phyloP scores from a whole-genome alignment of 2,797 vertebrate genomes.

The Lagodon rhomboides region DNA sequence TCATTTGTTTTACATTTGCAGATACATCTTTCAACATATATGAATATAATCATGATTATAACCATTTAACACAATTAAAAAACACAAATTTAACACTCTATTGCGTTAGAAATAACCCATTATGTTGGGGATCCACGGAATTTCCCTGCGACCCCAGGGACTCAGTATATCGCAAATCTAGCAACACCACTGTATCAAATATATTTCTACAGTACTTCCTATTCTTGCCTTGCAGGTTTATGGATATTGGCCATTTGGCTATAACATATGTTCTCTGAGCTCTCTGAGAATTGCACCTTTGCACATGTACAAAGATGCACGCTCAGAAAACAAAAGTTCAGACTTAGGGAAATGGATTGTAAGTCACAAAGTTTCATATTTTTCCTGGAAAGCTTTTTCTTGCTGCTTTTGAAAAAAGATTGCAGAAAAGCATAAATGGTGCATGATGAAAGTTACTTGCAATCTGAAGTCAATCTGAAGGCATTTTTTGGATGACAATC shows the following conservation, averaged over 20 bases:
- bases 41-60: too few relatives aligned
- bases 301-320: neutral
- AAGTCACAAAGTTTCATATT: neutral
- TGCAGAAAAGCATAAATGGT: neutral
- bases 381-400: constrained; percentile 9
- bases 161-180: too few relatives aligned
- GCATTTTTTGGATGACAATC: neutral
- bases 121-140: too few relatives aligned
- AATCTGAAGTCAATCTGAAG: neutral
- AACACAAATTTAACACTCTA: too few relatives aligned
- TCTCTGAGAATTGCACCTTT: neutral
- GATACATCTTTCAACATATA: too few relatives aligned
- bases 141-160: too few relatives aligned
- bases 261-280: too few relatives aligned
- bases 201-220: too few relatives aligned
- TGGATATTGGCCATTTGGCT: neutral
- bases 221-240: neutral
- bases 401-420: neutral
- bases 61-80: too few relatives aligned
- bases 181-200: too few relatives aligned
- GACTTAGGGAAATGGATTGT: neutral
- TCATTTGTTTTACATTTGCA: too few relatives aligned
- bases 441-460: constrained; percentile 31
- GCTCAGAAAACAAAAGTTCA: neutral
- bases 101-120: too few relatives aligned